Evolutionary conservation across 2,888 invertebrate species (phyloP).

Genomic region (Drosophila nr. medialis): DNA sequence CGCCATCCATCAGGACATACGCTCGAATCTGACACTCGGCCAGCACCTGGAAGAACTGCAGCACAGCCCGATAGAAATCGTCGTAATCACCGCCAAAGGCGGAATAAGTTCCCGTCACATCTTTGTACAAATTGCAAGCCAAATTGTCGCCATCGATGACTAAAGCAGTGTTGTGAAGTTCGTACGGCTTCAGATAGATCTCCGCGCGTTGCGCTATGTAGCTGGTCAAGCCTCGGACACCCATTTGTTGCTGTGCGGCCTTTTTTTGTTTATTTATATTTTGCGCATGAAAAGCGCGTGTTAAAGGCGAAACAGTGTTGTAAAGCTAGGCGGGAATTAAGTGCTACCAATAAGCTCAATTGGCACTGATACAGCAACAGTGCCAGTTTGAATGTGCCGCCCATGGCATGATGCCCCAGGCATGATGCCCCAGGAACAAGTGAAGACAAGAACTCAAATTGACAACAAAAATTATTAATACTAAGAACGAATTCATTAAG

Average conservation of each 20-base stretch:
- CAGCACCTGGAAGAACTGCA: constrained; percentile 89
- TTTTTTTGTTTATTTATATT: constrained; percentile 45
- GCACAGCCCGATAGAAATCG: constrained; percentile 88
- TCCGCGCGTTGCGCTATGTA: constrained; percentile 89
- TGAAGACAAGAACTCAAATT: background rate
- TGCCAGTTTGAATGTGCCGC: background rate
- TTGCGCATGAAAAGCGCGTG: constrained; percentile 50
- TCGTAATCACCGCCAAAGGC: constrained; percentile 95
- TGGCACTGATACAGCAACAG: constrained; percentile 1
- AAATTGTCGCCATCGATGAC: constrained; percentile 93
- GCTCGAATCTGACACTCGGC: constrained; percentile 89
- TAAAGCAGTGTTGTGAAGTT: constrained; percentile 89
- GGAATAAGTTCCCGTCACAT: constrained; percentile 87
- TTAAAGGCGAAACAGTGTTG: constrained; percentile 38
- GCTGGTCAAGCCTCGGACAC: constrained; percentile 93
- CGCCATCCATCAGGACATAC: constrained; percentile 93
- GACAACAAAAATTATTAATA: background rate
- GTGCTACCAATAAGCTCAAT: constrained; percentile 24
- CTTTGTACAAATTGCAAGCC: constrained; percentile 89
- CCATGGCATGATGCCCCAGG: no score
- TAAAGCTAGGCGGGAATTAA: background rate
- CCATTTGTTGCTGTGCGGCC: constrained; percentile 87
- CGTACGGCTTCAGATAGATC: constrained; percentile 87
- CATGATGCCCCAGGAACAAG: background rate
- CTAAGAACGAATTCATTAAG: background rate